Base-by-base conservation (phyloP, 2,888 invertebrate genomes). In the Tipula lateralis region DNA sequence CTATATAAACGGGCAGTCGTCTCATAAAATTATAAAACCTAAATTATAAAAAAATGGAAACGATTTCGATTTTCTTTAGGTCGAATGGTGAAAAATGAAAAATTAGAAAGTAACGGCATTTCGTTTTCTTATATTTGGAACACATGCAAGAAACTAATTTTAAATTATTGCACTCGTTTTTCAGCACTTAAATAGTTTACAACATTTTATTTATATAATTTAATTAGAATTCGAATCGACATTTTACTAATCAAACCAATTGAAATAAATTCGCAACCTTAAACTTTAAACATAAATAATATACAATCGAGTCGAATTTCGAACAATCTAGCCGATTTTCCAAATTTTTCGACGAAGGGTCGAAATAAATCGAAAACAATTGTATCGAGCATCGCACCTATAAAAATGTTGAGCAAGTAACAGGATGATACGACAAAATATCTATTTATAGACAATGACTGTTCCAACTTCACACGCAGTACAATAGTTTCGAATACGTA, bases 341-440 rank as follows among this genome's bases (percentile, higher is more conserved):
- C 36, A 2, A 4, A 32, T 7, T 36, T 36, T 36, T 36, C 12
- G 36, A 36, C 36, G 32, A 32, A 32, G 2, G 32, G 6, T 36
- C 2, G 12, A 9, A 36, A 9, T 36, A 6, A 36, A 36, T 36
- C 12, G 36, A 4, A 36, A 9, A n/a, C n/a, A n/a, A 36, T 44
- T 13, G 13, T 44, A 44, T 44, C 44, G 44, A 44, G 44, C 44
- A 44, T n/a, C n/a, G 44, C 24, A 66, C 24, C n/a, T 1, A 66
- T 24, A 66, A 66, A 66, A 66, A 66, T 66, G n/a, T 66, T 66
- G 66, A 66, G 66, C 66, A 66, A 66, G 66, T 66, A 66, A 66
- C 66, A 24, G 66, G 24, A 66, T 66, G 66, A 66, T 12, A 66
- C 66, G 19, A 12, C 12, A 12, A 66, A 66, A 24, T 24, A 2